These are phyloP conservation scores for Scyliorhinus canicula DNA, from an alignment of 2,797 vertebrate species.

Conservation along the genomic window DNA sequence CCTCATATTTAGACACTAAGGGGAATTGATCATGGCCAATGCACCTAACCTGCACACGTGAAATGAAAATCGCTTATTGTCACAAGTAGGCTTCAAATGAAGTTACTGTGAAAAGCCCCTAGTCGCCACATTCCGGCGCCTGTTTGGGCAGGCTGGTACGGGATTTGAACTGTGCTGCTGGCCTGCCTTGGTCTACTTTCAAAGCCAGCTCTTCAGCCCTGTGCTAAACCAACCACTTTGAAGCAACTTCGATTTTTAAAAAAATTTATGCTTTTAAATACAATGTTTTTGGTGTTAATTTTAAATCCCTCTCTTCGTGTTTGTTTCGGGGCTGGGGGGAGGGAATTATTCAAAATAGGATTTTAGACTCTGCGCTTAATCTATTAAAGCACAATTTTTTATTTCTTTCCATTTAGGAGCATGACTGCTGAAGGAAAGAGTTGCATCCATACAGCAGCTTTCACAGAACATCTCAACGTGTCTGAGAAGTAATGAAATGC, in stretches of 20 bases:
- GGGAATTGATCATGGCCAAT: no score
- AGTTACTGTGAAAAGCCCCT: no score
- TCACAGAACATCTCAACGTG: neutral
- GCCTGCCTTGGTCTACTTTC: no score
- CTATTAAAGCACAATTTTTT: neutral
- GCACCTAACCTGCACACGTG: no score
- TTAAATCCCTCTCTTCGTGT: neutral
- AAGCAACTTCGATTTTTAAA: neutral
- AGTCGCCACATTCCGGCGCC: no score
- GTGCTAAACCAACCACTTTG: no score
- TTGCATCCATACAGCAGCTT: neutral
- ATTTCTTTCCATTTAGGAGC: neutral
- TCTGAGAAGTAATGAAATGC: neutral
- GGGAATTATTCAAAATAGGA: neutral
- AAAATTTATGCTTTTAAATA: neutral
- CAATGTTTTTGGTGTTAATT: neutral
- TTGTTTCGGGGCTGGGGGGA: neutral
- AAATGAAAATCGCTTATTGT: no score
- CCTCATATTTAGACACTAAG: no score
- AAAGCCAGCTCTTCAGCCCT: no score
- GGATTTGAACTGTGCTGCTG: no score
- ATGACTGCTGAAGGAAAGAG: neutral
- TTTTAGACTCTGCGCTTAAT: neutral
- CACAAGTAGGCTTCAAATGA: no score
- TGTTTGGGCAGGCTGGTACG: no score